These are phyloP conservation scores for Nymphalis io DNA, from an alignment of 1,140 invertebrate genomes.

Conservation along the genomic window DNA sequence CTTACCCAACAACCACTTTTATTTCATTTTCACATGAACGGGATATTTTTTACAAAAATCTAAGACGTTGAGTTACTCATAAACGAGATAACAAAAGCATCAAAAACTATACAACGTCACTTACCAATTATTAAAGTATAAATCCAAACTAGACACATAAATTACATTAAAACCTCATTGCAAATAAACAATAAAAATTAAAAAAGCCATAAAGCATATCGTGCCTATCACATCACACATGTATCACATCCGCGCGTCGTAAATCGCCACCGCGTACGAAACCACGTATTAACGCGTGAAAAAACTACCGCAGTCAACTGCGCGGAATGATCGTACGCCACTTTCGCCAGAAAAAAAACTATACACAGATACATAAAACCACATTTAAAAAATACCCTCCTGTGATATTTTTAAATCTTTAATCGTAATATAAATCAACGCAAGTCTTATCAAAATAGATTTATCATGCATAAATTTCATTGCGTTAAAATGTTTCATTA, in stretches of 20 bases:
- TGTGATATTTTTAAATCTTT: background rate
- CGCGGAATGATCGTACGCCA: conserved; percentile 51
- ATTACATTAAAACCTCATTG: background rate
- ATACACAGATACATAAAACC: conserved; percentile 8
- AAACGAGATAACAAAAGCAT: no score
- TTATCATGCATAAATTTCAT: no score
- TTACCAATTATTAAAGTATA: no score
- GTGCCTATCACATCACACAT: conserved; percentile 7
- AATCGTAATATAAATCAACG: background rate
- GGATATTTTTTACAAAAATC: no score
- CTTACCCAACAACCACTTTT: no score
- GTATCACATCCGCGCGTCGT: conserved; percentile 27
- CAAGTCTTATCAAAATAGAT: background rate
- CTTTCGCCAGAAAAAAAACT: conserved; percentile 26
- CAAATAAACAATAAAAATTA: conserved; percentile 23
- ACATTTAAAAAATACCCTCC: conserved; percentile 1
- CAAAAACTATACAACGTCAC: no score
- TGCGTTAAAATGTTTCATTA: no score
- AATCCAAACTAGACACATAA: no score
- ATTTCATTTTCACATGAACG: no score
- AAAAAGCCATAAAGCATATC: conserved; percentile 23
- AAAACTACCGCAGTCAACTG: conserved; percentile 49
- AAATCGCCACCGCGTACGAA: conserved; percentile 47
- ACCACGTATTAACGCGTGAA: conserved; percentile 52
- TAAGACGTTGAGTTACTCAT: no score